A percentile compares a stretch with the other conserved stretches of the same genome.
These are phyloP conservation scores for Amphimallon solstitiale DNA, from an alignment of 2,888 invertebrate genomes.

Conservation along the genomic window DNA sequence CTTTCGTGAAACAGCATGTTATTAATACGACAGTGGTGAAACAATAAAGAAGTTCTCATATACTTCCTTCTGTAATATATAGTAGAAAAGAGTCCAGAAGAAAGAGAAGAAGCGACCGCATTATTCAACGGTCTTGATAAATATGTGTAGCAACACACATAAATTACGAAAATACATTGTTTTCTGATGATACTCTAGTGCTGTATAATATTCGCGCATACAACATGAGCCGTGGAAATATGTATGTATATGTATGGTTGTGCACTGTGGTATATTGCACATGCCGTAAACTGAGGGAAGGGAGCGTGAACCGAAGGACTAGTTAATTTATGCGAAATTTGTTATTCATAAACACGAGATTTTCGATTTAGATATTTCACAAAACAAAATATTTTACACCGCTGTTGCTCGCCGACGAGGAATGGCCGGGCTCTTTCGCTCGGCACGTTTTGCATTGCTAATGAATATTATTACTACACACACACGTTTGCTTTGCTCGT, in stretches of 20 bases:
- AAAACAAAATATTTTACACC: conserved; percentile 34
- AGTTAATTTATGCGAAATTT: conserved; percentile 37
- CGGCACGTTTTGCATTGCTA: conserved; percentile 27
- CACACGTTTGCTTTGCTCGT: no score
- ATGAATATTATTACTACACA: conserved; percentile 26
- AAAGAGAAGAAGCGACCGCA: background rate
- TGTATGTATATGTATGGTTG: background rate
- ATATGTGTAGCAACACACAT: conserved; percentile 2
- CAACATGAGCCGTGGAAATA: conserved; percentile 5
- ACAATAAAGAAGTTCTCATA: no score
- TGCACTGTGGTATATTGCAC: background rate
- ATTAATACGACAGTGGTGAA: no score
- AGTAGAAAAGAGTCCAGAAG: no score
- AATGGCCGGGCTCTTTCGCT: conserved; percentile 6
- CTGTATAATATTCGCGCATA: background rate
- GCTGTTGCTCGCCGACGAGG: conserved; percentile 4
- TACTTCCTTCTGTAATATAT: no score
- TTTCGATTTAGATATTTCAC: conserved; percentile 31
- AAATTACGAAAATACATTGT: conserved; percentile 19
- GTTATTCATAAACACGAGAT: conserved; percentile 32
- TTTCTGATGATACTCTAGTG: background rate
- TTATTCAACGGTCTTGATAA: conserved; percentile 12
- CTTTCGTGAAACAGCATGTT: no score
- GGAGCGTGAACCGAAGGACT: background rate
- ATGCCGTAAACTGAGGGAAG: background rate